Evolutionary conservation across 2,888 invertebrate genomes (phyloP), one percentile per base, ranked within the genome.

Genomic region (Agonopterix heracliana): DNA sequence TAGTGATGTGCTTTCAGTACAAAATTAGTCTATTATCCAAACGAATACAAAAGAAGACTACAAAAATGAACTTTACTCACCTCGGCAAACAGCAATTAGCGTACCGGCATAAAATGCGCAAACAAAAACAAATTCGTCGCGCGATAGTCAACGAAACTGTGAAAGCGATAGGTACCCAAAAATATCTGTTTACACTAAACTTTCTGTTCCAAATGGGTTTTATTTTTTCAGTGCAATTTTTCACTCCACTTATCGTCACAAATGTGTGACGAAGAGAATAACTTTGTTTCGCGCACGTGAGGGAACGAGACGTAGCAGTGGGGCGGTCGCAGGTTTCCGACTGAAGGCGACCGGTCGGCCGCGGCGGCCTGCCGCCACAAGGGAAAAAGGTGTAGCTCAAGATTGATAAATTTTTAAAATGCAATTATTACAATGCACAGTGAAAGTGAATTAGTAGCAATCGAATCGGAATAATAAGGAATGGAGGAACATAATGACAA

Each of bases 211-310:
- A 59, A 26, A 26, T 26, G 7, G 61, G 54, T 56, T 60, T 61
- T 64, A 50, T 60, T 54, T 26, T 26, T 60, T 47, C 54, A 59
- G 58, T 66, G 60, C 65, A 58, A 52, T 64, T 63, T 72, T 78
- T 77, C 82, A 87, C 83, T 81, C 64, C 82, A 82, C 80, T 79
- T 75, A 61, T 69, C 73, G 81, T 82, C 78, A 81, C 78, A 79
- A 69, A 53, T 63, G 62, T 73, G 72, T 74, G 80, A 78, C 78
- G 80, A 78, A 74, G 78, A 76, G 76, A 78, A 76, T 78, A 77
- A 80, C 68, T 78, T 75, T 68, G 59, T 49, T 56, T 63, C 64
- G 60, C 66, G 59, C 53, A 54, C 57, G 58, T 58, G 63, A 54
- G 53, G 59, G 58, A 63, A 59, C 60, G 61, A 71, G 54, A 78